Evolutionary conservation across 2,888 invertebrate genomes (phyloP), one percentile per base, ranked within the genome.

Genomic region (Cyclophora punctaria): DNA sequence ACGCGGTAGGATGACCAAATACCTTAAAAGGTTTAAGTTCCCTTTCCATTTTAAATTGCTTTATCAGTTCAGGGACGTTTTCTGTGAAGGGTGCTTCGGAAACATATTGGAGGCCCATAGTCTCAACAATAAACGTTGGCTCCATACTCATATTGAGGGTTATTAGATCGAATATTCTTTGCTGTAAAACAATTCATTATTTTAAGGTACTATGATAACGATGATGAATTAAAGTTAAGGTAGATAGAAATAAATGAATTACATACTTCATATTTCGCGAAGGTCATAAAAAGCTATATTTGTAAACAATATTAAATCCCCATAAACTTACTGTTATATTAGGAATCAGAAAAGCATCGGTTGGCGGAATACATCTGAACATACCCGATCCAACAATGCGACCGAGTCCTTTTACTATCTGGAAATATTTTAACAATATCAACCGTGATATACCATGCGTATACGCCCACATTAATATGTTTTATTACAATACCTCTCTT

Each of bases 81-180:
- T 87, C 84, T 7, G 68, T 71, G 63, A 92, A 90, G 46, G 87
- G 78, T 50, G 78, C 58, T 49, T 91, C 91, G 2, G 87, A 85
- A 44, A 83, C 77, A 90, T 91, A 92, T 48, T 87, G 78, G 46
- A 91, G 65, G 41, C 60, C 73, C 85, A 88, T 83, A 37, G 79
- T 80, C 63, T 90, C 89, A 20, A 87, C 76, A 20, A 92, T 87
- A 61, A 89, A 91, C 3, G 81, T 88, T 1, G 92, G 91, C 57
- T 90, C 90, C 87, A 92, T 89, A 57, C 78, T 88, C 44, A 93
- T 67, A 71, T 92, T 89, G 5, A 92, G 58, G 2, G 89, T 91
- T 68, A 90, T 81, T 51, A 84, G 72, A 59, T 93, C 92, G 59
- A 80, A 91, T 50, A 83, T 76, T 60, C 79, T 75, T 89, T 92